phyloP scores from a whole-genome alignment of 2,797 vertebrate genomes.

The Spinus olivaceus region DNA sequence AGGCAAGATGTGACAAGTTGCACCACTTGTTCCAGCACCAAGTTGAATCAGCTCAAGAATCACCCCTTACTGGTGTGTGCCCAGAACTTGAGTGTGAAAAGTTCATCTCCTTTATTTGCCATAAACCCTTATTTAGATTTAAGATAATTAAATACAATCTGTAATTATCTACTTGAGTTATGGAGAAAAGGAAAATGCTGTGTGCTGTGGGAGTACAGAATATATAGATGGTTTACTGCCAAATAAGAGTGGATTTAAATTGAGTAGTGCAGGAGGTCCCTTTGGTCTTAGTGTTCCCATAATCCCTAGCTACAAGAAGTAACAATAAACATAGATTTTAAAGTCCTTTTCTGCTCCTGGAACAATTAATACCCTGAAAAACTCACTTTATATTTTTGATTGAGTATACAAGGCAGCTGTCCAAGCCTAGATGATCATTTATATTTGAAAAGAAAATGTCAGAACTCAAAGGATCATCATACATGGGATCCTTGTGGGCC shows the following conservation, averaged over 20 bases:
- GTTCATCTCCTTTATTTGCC: not conserved
- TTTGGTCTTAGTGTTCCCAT: not conserved
- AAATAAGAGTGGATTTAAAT: not conserved
- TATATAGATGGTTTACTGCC: not conserved
- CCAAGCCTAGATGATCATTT: not conserved
- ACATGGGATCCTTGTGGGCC: not conserved
- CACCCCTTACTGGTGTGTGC: not conserved
- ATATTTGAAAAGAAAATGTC: not conserved
- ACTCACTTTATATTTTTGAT: not conserved
- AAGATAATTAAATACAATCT: not conserved
- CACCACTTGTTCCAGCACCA: not conserved
- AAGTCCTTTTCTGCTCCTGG: not conserved
- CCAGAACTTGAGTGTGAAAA: not conserved
- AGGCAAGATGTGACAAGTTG: slow-evolving; percentile 1
- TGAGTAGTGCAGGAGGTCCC: not conserved
- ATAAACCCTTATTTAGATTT: not conserved
- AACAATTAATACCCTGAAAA: not conserved
- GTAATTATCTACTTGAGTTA: not conserved
- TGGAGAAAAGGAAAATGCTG: not conserved
- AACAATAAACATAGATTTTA: not conserved
- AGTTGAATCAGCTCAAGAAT: not conserved
- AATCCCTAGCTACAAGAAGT: not conserved
- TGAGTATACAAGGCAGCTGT: not conserved
- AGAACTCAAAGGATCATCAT: not conserved
- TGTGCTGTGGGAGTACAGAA: not conserved